phyloP scores from a whole-genome alignment of 2,113 vertebrate genomes.

The Spea multiplicata region DNA sequence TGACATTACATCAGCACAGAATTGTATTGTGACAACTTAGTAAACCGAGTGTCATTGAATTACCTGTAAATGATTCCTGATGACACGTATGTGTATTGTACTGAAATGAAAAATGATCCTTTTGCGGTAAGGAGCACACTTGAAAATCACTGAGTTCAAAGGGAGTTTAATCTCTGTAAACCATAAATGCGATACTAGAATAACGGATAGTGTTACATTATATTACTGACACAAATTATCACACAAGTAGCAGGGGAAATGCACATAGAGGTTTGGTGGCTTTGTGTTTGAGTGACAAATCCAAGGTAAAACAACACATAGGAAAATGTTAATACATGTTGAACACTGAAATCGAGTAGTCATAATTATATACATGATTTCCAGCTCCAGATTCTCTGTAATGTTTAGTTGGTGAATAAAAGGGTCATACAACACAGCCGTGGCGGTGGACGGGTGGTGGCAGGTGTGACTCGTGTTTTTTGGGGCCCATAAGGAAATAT shows the following conservation, averaged over 20 bases:
- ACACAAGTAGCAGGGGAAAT: not conserved
- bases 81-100: conserved; percentile 26
- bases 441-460: too few relatives aligned
- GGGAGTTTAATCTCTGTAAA: conserved; percentile 13
- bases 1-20: conserved; percentile 40
- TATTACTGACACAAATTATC: not conserved
- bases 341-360: too few relatives aligned
- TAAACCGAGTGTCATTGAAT: conserved; percentile 44
- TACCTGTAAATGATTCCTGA: conserved; percentile 53
- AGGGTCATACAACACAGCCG: too few relatives aligned
- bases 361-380: too few relatives aligned
- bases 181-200: not conserved
- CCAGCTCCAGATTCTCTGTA: too few relatives aligned
- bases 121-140: conserved; percentile 44
- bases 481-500: too few relatives aligned
- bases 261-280: not conserved
- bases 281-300: not conserved
- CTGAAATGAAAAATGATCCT: conserved; percentile 43
- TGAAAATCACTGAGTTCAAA: conserved; percentile 7
- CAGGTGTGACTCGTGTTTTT: too few relatives aligned
- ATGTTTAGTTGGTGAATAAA: too few relatives aligned
- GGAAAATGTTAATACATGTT: too few relatives aligned
- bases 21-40: conserved; percentile 36
- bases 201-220: conserved; percentile 4
- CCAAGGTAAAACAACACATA: not conserved